Percentiles rank a stretch among this genome's conserved stretches.
Evolutionary conservation across 2,888 invertebrate species (phyloP).

Genomic region (Labia minor): DNA sequence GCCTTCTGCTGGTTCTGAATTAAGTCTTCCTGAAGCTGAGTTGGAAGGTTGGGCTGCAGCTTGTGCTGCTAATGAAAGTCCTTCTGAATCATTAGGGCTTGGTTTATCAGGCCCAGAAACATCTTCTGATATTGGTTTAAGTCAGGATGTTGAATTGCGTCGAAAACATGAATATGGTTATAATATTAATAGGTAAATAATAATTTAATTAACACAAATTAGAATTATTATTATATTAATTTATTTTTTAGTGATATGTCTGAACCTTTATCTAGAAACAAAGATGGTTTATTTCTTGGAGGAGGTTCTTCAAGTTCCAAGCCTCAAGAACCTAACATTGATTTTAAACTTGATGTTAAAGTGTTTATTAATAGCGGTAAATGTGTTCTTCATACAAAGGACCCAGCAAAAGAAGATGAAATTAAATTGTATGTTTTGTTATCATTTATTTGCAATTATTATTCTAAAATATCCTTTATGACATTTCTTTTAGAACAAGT

Average conservation of each 20-base stretch:
- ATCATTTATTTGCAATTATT: neutral
- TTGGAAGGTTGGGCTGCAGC: constrained; percentile 45
- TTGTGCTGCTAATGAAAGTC: constrained; percentile 50
- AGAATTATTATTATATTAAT: too few relatives aligned
- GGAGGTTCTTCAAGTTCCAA: constrained; percentile 39
- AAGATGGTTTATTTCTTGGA: neutral
- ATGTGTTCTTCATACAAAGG: constrained; percentile 90
- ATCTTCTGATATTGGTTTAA: constrained; percentile 51
- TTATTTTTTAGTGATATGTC: constrained; percentile 2
- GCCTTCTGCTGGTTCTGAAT: constrained; percentile 61
- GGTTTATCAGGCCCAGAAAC: constrained; percentile 44
- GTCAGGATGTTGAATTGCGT: constrained; percentile 51
- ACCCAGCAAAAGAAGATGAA: constrained; percentile 56
- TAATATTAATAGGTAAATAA: neutral
- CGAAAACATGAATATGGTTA: constrained; percentile 36
- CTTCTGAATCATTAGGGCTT: constrained; percentile 56
- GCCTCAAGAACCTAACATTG: constrained; percentile 79
- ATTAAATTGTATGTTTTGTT: constrained; percentile 45
- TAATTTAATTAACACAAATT: neutral
- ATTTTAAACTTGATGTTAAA: constrained; percentile 91
- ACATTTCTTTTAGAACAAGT: constrained; percentile 35
- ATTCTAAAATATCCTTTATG: neutral
- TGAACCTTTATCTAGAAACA: neutral
- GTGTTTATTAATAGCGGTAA: constrained; percentile 94
- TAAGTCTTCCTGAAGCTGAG: constrained; percentile 48